Evolutionary conservation across 92 coral and sea anemone genomes (phyloP), one percentile per base, ranked within the genome.

Genomic region (Chrysogorgia sp.): DNA sequence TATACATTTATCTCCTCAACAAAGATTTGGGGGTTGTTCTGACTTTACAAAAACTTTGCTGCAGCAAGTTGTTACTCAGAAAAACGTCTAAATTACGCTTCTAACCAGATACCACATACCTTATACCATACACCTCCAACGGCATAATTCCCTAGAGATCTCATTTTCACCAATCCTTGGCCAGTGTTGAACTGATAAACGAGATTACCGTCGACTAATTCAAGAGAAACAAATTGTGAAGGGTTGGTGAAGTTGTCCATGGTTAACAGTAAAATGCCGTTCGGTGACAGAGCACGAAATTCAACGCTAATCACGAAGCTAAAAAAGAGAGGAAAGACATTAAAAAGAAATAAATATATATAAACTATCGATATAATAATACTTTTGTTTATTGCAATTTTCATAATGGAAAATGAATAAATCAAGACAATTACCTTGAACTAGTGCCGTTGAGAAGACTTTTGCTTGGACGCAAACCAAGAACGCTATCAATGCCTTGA

Each of bases 241-340:
- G 69, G 81, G 53, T 15, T 96, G 90, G 74, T 87, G 66, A 12
- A 82, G 88, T 60, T 76, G 62, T 37, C 92, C 89, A 77, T 92
- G 85, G 67, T 90, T 88, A 3, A 93, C 91, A 31, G 93, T 35
- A 94, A 66, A 6, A 94, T 72, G 0, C 98, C 98, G 69, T 94
- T 88, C 20, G 92, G 91, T 8, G 98, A 92, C 24, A 94, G 63
- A 62, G 98, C 90, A 40, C 98, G 97, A 84, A 94, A 91, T 67
- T 71, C 65, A 22, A 94, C 41, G 20, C 82, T 45, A 26, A 90
- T 75, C 28, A 90, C 90, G 47, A 80, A 85, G 83, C 94, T 90
- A 33, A 20, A 34, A 55, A 77, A 45, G 20, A 17, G 23, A 22
- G 35, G 32, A 45, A 1, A 49, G 5, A 45, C 0, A 22, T 13